Conservation (phyloP, 2,113 vertebrate species). For the Otocyon megalotis region DNA sequence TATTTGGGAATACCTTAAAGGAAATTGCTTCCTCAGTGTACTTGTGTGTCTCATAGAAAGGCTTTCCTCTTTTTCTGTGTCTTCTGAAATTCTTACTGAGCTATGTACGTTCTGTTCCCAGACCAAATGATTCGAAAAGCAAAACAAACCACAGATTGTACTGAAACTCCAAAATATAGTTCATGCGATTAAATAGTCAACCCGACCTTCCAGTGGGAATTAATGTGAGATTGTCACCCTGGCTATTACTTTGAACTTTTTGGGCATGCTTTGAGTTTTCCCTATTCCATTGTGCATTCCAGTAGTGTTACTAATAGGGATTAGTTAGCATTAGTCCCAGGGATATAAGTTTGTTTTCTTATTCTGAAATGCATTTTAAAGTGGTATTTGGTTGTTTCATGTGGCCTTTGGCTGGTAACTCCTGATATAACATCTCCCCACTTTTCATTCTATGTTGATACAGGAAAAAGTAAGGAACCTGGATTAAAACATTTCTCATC, state of each 20-base stretch:
- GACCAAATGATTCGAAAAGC: neutral
- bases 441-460: neutral
- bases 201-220: neutral
- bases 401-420: neutral
- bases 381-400: neutral
- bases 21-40: slow-evolving; percentile 2
- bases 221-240: neutral
- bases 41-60: neutral
- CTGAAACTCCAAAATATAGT: neutral
- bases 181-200: neutral
- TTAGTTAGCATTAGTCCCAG: neutral
- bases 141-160: slow-evolving; percentile 33
- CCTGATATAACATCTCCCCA: neutral
- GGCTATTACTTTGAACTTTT: neutral
- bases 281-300: neutral
- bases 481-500: neutral
- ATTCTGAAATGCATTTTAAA: slow-evolving; percentile 41
- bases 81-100: neutral
- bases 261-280: neutral
- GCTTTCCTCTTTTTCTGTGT: neutral
- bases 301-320: neutral
- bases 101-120: neutral
- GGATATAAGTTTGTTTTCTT: slow-evolving; percentile 5
- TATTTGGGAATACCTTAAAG: slow-evolving; percentile 30
- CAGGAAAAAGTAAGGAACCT: neutral